Evolutionary conservation across 2,113 vertebrate genomes (phyloP).

Genomic region (Aptenodytes forsteri): DNA sequence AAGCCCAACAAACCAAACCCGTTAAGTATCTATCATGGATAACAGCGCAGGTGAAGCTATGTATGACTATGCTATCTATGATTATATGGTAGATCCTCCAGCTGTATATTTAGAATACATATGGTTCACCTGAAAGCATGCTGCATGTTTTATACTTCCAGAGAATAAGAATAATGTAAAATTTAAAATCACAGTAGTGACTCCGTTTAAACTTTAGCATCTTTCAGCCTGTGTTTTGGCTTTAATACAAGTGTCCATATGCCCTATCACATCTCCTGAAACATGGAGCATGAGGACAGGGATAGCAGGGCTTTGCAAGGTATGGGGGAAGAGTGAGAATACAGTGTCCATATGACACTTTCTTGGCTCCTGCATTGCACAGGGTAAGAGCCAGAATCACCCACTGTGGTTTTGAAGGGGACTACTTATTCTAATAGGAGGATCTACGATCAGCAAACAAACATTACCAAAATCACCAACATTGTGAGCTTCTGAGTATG

Average conservation of each 20-base stretch:
- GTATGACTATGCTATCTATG: neutral
- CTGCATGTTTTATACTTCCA: neutral
- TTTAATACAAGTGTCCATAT: neutral
- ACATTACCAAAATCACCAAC: conserved; percentile 79
- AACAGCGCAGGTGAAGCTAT: neutral
- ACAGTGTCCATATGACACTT: neutral
- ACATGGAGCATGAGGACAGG: neutral
- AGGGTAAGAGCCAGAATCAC: neutral
- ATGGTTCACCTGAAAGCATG: neutral
- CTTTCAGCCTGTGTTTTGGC: neutral
- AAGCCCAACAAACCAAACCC: neutral
- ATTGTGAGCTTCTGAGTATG: conserved; percentile 73
- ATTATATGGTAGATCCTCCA: neutral
- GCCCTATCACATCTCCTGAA: neutral
- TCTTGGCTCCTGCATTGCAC: neutral
- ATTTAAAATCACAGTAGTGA: neutral
- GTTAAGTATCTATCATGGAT: neutral
- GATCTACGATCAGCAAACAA: neutral
- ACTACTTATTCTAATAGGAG: neutral
- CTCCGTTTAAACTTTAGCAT: neutral
- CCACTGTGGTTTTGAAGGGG: neutral
- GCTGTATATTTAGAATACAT: neutral
- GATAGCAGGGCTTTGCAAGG: neutral
- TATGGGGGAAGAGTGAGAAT: neutral
- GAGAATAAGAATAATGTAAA: neutral